Base-by-base conservation (phyloP, 2,888 invertebrate genomes). In the Amblyteles armatorius region DNA sequence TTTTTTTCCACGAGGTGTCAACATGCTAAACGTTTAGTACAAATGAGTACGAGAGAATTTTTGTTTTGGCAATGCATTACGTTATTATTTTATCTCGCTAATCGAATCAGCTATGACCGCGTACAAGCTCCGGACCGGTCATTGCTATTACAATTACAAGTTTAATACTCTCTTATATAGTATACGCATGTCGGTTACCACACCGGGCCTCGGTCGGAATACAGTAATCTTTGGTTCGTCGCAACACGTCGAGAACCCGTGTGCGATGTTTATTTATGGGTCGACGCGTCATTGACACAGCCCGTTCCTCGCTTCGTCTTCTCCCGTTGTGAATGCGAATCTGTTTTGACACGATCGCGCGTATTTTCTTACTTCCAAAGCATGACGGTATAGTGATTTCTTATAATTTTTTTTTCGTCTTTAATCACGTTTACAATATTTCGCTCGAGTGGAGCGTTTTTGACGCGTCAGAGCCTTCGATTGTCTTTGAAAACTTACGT, bases 231-330 rank as follows among this genome's bases (percentile, higher is more conserved):
- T 36, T 19, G 50, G 63, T 44, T 65, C 65, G 65, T 65, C 63
- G 76, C 74, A 63, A 29, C 33, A 65, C 50, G 77, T 60, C 60
- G 50, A 33, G 69, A 16, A 33, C 29, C n/a, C 29, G 60, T 48
- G 22, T 44, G 33, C 77, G 16, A 26, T 80, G 84, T 84, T 84
- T 84, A 78, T 81, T 80, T 80, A 80, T 78, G 84, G 84, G 67
- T 67, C 84, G 77, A 36, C 55, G 77, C 84, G 76, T 80, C 84
- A 71, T 77, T 83, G 79, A 83, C 83, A 63, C 44, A 50, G 13
- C 33, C 22, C 40, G 50, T 33, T 44, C 22, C 57, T 29, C 71
- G 13, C 55, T 68, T 63, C 48, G 2, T 81, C 19, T 50, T 73
- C 65, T 29, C 52, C 3, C 16, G 65, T 71, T 71, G 71, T 63